phyloP scores from a whole-genome alignment of 2,797 vertebrate species.

The Toxotes lorentzi region DNA sequence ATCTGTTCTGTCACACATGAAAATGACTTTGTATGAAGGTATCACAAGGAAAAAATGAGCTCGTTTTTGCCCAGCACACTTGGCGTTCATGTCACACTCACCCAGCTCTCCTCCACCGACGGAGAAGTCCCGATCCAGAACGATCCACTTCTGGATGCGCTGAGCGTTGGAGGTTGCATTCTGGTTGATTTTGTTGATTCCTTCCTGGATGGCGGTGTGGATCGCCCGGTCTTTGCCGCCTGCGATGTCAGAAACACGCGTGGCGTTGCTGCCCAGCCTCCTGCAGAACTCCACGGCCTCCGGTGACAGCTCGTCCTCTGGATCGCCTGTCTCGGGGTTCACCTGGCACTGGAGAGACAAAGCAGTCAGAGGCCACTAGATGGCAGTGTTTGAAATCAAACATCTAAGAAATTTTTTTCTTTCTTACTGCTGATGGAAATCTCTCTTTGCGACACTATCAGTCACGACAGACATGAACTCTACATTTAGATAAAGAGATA shows the following conservation, averaged over 20 bases:
- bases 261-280: constrained; percentile 88
- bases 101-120: constrained; percentile 90
- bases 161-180: constrained; percentile 88
- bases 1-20: no score
- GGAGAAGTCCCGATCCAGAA: constrained; percentile 93
- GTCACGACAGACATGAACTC: not conserved
- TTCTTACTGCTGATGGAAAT: not conserved
- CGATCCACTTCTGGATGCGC: constrained; percentile 91
- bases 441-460: not conserved
- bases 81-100: constrained; percentile 67
- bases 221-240: constrained; percentile 81
- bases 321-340: constrained; percentile 80
- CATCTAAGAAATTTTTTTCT: not conserved
- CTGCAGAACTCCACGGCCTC: constrained; percentile 87
- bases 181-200: constrained; percentile 87
- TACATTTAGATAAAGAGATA: constrained; percentile 13
- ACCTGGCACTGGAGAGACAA: constrained; percentile 82
- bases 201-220: constrained; percentile 89
- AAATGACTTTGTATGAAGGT: no score
- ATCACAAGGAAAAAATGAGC: no score
- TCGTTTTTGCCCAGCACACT: no score
- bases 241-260: constrained; percentile 86
- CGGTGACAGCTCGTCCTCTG: constrained; percentile 86
- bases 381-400: constrained; percentile 55
- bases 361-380: constrained; percentile 66